phyloP scores from a whole-genome alignment of 2,113 vertebrate genomes.

The Corydoras sp. region DNA sequence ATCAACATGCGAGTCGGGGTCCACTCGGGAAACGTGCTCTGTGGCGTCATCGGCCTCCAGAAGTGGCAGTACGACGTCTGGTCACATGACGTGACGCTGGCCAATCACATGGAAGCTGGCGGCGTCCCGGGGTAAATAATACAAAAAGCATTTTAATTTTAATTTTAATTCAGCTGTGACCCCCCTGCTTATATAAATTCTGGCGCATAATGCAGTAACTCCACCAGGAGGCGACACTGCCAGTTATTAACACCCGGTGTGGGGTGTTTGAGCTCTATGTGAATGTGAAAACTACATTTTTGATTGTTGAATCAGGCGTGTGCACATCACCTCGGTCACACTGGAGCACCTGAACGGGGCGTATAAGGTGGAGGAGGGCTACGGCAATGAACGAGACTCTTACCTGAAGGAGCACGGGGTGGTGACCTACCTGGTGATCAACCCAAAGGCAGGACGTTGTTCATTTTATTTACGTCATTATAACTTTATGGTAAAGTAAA shows the following conservation, averaged over 20 bases:
- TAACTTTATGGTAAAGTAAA: no score
- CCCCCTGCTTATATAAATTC: no score
- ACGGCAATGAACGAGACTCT: slow-evolving; percentile 86
- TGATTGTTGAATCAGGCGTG: slow-evolving; percentile 71
- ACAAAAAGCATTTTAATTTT: no score
- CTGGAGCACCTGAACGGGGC: slow-evolving; percentile 87
- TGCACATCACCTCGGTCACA: slow-evolving; percentile 93
- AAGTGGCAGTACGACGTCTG: slow-evolving; percentile 99
- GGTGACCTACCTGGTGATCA: slow-evolving; percentile 91
- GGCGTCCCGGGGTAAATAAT: slow-evolving; percentile 82
- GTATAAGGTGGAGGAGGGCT: slow-evolving; percentile 93
- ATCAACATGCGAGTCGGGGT: slow-evolving; percentile 97
- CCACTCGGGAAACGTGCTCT: slow-evolving; percentile 94
- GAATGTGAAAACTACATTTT: neutral
- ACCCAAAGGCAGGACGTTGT: slow-evolving; percentile 74
- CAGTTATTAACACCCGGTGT: no score
- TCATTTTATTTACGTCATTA: no score
- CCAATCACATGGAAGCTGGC: slow-evolving; percentile 97
- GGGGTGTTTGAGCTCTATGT: no score
- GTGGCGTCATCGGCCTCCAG: slow-evolving; percentile 94
- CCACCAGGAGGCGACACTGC: no score
- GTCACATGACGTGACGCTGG: slow-evolving; percentile 95
- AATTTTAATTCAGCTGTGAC: no score
- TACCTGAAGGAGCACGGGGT: slow-evolving; percentile 91
- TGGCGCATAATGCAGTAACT: no score